Conservation (phyloP, 2,797 vertebrate genomes). For the Sebastes dallii region DNA sequence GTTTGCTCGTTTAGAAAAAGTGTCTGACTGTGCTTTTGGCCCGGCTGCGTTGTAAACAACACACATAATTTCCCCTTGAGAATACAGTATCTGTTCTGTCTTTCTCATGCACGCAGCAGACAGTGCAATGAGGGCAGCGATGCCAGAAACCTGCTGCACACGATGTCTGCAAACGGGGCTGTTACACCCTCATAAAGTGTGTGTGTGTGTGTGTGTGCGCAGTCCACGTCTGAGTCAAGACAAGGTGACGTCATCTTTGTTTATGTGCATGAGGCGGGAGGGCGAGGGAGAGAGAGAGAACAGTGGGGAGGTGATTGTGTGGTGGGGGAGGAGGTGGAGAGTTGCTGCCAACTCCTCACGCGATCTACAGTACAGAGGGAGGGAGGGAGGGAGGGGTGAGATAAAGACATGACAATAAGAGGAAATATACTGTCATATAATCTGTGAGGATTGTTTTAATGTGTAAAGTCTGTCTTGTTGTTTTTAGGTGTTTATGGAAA, state of each 20-base stretch:
- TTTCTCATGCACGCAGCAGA: not conserved
- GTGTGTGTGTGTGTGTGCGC: not conserved
- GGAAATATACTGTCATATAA: not conserved
- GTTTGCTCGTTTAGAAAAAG: slow-evolving; percentile 27
- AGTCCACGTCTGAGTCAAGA: slow-evolving; percentile 6
- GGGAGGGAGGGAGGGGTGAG: slow-evolving; percentile 5
- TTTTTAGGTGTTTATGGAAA: not conserved
- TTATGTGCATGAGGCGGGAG: slow-evolving; percentile 63
- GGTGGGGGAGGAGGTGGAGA: not conserved
- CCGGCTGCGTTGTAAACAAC: slow-evolving; percentile 25
- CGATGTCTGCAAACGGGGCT: not conserved
- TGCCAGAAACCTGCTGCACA: slow-evolving; percentile 36
- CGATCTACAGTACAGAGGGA: slow-evolving; percentile 27
- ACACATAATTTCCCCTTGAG: slow-evolving; percentile 7
- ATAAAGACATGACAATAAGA: slow-evolving; percentile 37
- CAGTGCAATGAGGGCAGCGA: slow-evolving; percentile 18
- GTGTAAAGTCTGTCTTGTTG: not conserved
- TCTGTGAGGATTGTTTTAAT: not conserved
- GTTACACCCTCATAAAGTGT: slow-evolving; percentile 27
- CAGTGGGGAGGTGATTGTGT: not conserved
- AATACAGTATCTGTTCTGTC: slow-evolving; percentile 15
- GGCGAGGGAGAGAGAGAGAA: slow-evolving; percentile 8
- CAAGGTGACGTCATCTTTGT: slow-evolving; percentile 72
- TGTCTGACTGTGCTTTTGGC: slow-evolving; percentile 2
- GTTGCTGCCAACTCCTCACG: slow-evolving; percentile 54